A percentile compares a stretch with the other conserved stretches of the same genome.
Conservation (phyloP, 2,113 vertebrate species). For the Cyanoliseus patagonus region DNA sequence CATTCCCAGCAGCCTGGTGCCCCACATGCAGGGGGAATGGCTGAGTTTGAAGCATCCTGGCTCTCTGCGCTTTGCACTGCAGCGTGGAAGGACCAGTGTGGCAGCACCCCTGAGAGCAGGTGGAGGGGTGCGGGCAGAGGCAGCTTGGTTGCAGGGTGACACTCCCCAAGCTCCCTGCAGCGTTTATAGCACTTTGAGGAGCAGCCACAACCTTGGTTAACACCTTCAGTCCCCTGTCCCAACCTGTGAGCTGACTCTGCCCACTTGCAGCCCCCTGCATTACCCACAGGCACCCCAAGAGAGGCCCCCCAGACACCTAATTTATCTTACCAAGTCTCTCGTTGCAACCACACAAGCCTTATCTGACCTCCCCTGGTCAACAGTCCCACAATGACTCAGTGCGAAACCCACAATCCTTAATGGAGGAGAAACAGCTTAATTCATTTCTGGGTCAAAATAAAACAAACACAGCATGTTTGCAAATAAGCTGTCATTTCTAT, state of each 20-base stretch:
- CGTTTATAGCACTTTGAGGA: background rate
- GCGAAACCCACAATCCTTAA: background rate
- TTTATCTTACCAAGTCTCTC: background rate
- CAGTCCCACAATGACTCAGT: background rate
- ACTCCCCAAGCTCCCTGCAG: too few species aligned
- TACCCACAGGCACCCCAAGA: background rate
- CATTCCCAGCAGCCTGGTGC: background rate
- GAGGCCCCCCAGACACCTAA: background rate
- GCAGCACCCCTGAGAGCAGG: rapidly evolving
- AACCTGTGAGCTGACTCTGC: background rate
- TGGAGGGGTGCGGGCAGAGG: background rate
- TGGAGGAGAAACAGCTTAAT: background rate
- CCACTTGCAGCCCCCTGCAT: background rate
- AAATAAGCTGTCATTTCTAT: background rate
- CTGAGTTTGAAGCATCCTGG: too few species aligned
- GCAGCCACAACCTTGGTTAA: rapidly evolving
- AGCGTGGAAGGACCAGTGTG: background rate
- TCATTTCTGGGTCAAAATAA: background rate
- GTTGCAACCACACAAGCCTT: background rate
- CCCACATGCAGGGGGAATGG: background rate
- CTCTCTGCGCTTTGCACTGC: background rate
- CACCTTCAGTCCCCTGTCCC: background rate
- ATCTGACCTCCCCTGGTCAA: background rate
- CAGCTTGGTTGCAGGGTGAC: background rate
- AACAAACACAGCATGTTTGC: background rate